Evolutionary conservation across 2,888 invertebrate genomes (phyloP).

Genomic region (Chymomyza caudatula): DNA sequence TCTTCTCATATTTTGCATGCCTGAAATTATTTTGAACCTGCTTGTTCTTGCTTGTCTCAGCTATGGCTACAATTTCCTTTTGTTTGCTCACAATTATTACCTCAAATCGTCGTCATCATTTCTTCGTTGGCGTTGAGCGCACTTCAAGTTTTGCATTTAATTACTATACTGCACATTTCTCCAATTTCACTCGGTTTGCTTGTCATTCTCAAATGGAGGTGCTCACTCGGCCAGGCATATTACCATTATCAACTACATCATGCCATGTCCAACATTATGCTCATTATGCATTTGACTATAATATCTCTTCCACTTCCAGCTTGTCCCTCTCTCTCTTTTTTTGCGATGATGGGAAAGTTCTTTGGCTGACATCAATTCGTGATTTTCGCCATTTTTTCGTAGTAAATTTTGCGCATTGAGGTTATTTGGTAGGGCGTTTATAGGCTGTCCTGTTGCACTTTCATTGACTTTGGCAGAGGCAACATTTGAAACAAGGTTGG

Average conservation of each 20-base stretch:
- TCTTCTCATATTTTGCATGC: conserved; percentile 65
- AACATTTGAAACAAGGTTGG: too few relatives aligned
- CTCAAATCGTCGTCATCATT: conserved; percentile 43
- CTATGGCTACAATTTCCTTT: conserved; percentile 52
- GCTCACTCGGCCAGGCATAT: conserved; percentile 29
- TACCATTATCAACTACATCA: conserved; percentile 50
- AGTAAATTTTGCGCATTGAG: conserved; percentile 4
- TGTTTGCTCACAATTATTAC: conserved; percentile 66
- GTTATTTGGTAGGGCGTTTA: not conserved
- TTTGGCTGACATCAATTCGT: conserved; percentile 44
- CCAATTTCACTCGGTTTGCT: conserved; percentile 52
- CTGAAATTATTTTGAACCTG: not conserved
- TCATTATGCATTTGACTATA: conserved; percentile 66
- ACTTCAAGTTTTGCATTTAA: conserved; percentile 64
- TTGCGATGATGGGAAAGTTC: conserved; percentile 51
- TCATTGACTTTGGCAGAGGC: not conserved
- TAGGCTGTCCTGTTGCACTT: not conserved
- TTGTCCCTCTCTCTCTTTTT: not conserved
- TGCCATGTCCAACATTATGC: conserved; percentile 49
- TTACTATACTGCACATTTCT: conserved; percentile 66
- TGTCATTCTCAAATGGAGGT: conserved; percentile 15
- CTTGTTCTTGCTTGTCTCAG: conserved; percentile 9
- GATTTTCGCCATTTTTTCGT: conserved; percentile 38
- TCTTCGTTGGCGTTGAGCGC: conserved; percentile 16
- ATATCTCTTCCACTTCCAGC: conserved; percentile 11